These are phyloP conservation scores for Samia ricini DNA, from an alignment of 1,140 invertebrate species.

Conservation along the genomic window DNA sequence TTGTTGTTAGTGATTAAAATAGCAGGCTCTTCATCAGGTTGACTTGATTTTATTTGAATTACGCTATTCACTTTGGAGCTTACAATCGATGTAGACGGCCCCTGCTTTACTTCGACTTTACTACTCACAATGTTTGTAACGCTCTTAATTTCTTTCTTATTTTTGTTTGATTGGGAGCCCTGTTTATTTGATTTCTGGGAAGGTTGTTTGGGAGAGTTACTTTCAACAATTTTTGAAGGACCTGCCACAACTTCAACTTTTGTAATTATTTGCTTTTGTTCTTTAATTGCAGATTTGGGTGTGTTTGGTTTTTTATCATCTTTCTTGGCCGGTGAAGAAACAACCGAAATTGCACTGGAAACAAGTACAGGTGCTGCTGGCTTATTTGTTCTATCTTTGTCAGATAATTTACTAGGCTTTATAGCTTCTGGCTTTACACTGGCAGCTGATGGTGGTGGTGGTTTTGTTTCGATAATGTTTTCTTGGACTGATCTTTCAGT, in stretches of 20 bases:
- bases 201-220: slow-evolving; percentile 41
- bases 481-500: slow-evolving; percentile 67
- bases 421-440: slow-evolving; percentile 74
- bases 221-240: slow-evolving; percentile 71
- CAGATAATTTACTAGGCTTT: slow-evolving; percentile 78
- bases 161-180: slow-evolving; percentile 38
- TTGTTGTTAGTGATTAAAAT: slow-evolving; percentile 82
- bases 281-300: slow-evolving; percentile 63
- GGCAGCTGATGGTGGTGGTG: slow-evolving; percentile 61
- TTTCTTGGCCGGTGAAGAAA: slow-evolving; percentile 68
- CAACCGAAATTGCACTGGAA: slow-evolving; percentile 70
- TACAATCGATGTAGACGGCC: slow-evolving; percentile 41
- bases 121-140: slow-evolving; percentile 58
- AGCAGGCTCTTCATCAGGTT: slow-evolving; percentile 69
- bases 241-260: slow-evolving; percentile 79
- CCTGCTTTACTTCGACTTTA: slow-evolving; percentile 78
- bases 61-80: slow-evolving; percentile 70
- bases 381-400: slow-evolving; percentile 67
- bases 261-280: slow-evolving; percentile 75
- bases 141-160: slow-evolving; percentile 53
- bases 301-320: slow-evolving; percentile 65
- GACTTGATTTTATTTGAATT: slow-evolving; percentile 74
- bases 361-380: slow-evolving; percentile 45
- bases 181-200: slow-evolving; percentile 51
- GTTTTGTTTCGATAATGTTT: slow-evolving; percentile 79